Evolutionary conservation across 2,888 invertebrate species (phyloP).

Genomic region (Rhamnusium bicolor): DNA sequence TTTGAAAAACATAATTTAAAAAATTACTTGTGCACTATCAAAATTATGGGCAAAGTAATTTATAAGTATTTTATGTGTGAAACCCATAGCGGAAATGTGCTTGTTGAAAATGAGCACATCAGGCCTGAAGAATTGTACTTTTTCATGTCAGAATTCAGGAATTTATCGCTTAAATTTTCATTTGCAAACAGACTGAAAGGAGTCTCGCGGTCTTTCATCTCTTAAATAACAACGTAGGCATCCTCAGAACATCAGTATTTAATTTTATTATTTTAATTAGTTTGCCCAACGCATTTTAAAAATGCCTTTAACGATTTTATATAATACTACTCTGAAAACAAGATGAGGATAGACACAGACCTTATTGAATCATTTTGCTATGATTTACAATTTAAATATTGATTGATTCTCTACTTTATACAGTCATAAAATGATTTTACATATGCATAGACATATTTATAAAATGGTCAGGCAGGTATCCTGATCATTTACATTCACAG

Average conservation of each 20-base stretch:
- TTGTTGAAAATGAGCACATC: constrained; percentile 32
- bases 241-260: not conserved
- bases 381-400: too few relatives aligned
- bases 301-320: constrained; percentile 28
- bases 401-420: too few relatives aligned
- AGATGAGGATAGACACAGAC: not conserved
- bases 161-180: constrained; percentile 49
- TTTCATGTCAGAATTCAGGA: constrained; percentile 37
- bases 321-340: not conserved
- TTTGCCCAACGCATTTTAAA: constrained; percentile 18
- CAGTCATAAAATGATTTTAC: too few relatives aligned
- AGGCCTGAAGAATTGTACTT: constrained; percentile 34
- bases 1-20: not conserved
- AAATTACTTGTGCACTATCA: constrained; percentile 31
- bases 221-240: constrained; percentile 19
- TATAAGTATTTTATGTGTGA: constrained; percentile 22
- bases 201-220: constrained; percentile 40
- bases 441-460: too few relatives aligned
- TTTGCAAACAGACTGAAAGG: constrained; percentile 43
- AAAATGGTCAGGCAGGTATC: too few relatives aligned
- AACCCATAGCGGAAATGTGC: not conserved
- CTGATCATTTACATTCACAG: too few relatives aligned
- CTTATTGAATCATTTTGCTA: too few relatives aligned
- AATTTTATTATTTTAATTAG: constrained; percentile 32
- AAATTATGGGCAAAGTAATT: constrained; percentile 29